Base-by-base conservation (phyloP, 1,140 invertebrate species). In the Camponotus vicinus region DNA sequence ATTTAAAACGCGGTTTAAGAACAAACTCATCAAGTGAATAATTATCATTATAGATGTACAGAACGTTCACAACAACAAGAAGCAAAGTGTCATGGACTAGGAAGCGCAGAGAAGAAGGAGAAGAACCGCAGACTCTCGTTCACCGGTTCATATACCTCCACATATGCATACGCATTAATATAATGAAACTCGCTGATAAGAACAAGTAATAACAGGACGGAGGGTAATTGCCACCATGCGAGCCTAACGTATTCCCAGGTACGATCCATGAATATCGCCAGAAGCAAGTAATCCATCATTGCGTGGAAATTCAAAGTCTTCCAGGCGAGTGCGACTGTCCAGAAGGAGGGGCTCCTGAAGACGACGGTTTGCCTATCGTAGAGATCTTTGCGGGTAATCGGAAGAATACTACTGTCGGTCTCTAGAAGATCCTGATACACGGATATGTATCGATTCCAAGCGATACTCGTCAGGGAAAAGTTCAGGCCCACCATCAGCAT, bases 401-500 rank as follows among this genome's bases (percentile, higher is more conserved):
- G 40, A 87, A 91, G 13, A 79, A 88, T 64, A 93, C 95, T n/a
- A 75, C 95, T 93, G 15, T 96, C 95, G 18, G 96, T 95, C 91
- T 98, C 97, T 13, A 98, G 91, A 79, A 98, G 94, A 86, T 97
- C 96, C 89, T 98, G 97, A 92, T 98, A 98, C 0, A 97, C 92
- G 67, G 96, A 96, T 89, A 98, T 97, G 85, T 98, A 98, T 13
- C 97, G 96, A 95, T 98, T 98, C 97, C 97, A 98, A 3, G 96
- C 96, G 85, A 96, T 94, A 7, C 97, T 98, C 70, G 97, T 97
- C 1, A 98, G 91, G 42, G 97, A 90, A 87, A 98, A 94, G 91
- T 98, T 97, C 4, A 97, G 96, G 21, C 96, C 96, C 80, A 97
- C 97, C 87, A 97, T 95, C 18, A 96, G 92, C 40, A 97, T 93